Percentiles rank a stretch among this genome's conserved stretches.
Evolutionary conservation across 2,113 vertebrate genomes (phyloP).

Genomic region (Hemiprocne comata): DNA sequence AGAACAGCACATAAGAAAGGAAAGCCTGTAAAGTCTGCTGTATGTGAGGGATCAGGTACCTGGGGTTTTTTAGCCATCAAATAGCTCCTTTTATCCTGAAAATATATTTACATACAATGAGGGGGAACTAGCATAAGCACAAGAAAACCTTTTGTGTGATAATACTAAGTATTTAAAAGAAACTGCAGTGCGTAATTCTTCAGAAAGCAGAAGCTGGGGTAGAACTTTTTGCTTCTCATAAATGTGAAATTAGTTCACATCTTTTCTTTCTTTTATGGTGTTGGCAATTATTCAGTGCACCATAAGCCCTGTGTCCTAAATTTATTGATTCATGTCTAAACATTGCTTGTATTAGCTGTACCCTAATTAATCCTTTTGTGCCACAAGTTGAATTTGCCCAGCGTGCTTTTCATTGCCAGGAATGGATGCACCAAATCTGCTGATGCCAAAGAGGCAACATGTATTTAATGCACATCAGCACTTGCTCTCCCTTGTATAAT

Average conservation of each 20-base stretch:
- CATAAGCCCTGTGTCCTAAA: slow-evolving; percentile 13
- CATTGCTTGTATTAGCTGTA: slow-evolving; percentile 49
- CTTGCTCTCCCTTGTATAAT: slow-evolving; percentile 40
- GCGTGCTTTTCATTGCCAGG: slow-evolving; percentile 38
- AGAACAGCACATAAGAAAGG: background rate
- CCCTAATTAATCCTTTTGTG: slow-evolving; percentile 52
- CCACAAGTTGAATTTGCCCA: slow-evolving; percentile 49
- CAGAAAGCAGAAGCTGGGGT: background rate
- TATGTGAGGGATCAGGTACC: background rate
- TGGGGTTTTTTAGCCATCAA: background rate
- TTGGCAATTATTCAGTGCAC: slow-evolving; percentile 15
- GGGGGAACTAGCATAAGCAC: background rate
- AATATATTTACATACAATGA: background rate
- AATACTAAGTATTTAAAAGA: background rate
- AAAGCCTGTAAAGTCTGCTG: background rate
- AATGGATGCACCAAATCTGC: slow-evolving; percentile 50
- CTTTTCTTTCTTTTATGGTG: slow-evolving; percentile 4
- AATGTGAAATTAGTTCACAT: background rate
- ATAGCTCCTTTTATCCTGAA: background rate
- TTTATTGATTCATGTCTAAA: slow-evolving; percentile 51
- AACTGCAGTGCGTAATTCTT: background rate
- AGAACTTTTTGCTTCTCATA: background rate
- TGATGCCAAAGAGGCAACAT: slow-evolving; percentile 44
- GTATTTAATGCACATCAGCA: slow-evolving; percentile 52
- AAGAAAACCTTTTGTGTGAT: background rate